Base-by-base conservation (phyloP, 2,888 invertebrate species). In the Brachyptera risi region DNA sequence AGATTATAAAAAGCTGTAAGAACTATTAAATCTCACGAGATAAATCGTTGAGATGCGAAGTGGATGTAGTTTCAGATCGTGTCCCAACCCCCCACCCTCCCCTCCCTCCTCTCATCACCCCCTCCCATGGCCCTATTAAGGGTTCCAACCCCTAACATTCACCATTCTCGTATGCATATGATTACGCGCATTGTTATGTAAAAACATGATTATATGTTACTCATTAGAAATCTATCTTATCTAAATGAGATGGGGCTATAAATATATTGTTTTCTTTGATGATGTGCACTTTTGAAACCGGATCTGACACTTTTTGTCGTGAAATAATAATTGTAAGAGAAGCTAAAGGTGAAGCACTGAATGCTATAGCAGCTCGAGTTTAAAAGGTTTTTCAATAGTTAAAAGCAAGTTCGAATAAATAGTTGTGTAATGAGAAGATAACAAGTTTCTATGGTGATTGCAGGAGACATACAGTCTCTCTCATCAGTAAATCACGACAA, bases 141-240 rank as follows among this genome's bases (percentile, higher is more conserved):
- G n/a, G n/a, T n/a, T n/a, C 7, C 50, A 51, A 27, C 50, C 50
- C 50, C 50, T 51, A 31, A 24, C 50, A 51, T 26, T 51, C 17
- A 31, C 50, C 31, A 24, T 13, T 51, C n/a, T n/a, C 27, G 17
- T 54, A 54, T 54, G 37, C 54, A 54, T 54, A 54, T 54, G 21
- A 54, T 54, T 35, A 37, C 35, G 54, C 35, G 19, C 37, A 21
- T 54, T 54, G 54, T 54, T 9, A 54, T 54, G 54, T 37, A 21
- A 54, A 54, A 17, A 17, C 35, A 9, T n/a, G 54, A 21, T 35
- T 21, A 21, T 54, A 54, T 21, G 54, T 19, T 35, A 17, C 35
- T 54, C 54, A 54, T 59, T 60, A 56, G 56, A 47, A 51, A 56
- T 56, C 44, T 35, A 61, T 61, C 57, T 61, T 61, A 61, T 61